Base-by-base conservation (phyloP, 2,888 invertebrate species). In the Fragum fragum region DNA sequence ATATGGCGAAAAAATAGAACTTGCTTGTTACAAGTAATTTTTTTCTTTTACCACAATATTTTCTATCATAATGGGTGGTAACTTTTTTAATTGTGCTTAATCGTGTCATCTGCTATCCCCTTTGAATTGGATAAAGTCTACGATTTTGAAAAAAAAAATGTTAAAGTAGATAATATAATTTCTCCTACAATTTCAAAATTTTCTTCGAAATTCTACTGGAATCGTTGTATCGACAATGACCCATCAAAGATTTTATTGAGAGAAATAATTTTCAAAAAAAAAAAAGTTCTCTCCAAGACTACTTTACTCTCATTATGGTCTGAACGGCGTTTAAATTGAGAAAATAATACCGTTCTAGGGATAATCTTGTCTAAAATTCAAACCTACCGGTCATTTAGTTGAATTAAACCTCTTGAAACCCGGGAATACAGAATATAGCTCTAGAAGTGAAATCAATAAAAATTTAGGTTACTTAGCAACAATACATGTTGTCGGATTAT, bases 321-420 rank as follows among this genome's bases (percentile, higher is more conserved):
- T 47, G 57, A 42, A 53, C 73, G 83, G 59, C 74, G 71, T 70
- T 76, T 76, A 77, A 83, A 79, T 79, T 79, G 68, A 68, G 77
- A 77, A 83, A 77, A 83, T 79, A 77, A 83, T 83, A 79, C 77
- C 76, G 61, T 77, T 47, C 71, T 55, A 73, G 63, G 39, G 59
- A 70, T 79, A 83, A 83, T 83, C 70, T 61, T 70, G 74, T 61
- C 72, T 79, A 42, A 77, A 74, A 76, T 77, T 75, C 75, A 32
- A 73, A 73, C 59, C 57, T 63, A 73, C 69, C 75, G 83, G 83
- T 84, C 83, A 84, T 84, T 84, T 77, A 68, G 75, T 63, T 70
- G 73, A 73, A 84, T 81, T 84, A 84, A 68, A 70, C 71, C 57
- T 79, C 74, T 55, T 36, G 26, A 66, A n/a, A n/a, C 14, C 73